Evolutionary conservation across 2,888 invertebrate genomes (phyloP).

Genomic region (Nezara viridula): DNA sequence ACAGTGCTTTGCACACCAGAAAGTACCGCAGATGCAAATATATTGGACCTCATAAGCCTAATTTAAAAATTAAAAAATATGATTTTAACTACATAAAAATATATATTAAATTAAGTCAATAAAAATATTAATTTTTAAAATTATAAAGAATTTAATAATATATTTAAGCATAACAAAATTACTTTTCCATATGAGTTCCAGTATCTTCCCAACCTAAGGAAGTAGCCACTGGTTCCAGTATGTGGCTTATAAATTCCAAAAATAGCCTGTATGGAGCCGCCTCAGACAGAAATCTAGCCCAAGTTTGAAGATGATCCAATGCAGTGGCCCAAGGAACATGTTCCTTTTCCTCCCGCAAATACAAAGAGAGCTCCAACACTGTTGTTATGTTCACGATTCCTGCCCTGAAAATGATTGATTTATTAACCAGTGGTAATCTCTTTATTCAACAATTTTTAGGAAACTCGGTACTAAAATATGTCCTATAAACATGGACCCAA

Average conservation of each 20-base stretch:
- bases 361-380: slow-evolving; percentile 77
- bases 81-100: neutral
- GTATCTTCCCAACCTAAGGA: slow-evolving; percentile 77
- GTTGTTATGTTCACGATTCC: slow-evolving; percentile 76
- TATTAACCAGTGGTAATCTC: neutral
- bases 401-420: slow-evolving; percentile 70
- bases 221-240: slow-evolving; percentile 74
- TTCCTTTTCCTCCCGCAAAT: slow-evolving; percentile 79
- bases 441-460: neutral
- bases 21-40: slow-evolving; percentile 80
- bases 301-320: slow-evolving; percentile 79
- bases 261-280: slow-evolving; percentile 79
- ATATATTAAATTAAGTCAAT: slow-evolving; percentile 50
- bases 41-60: slow-evolving; percentile 80
- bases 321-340: slow-evolving; percentile 90
- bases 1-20: slow-evolving; percentile 80
- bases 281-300: slow-evolving; percentile 81
- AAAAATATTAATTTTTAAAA: neutral
- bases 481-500: too few species aligned
- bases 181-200: slow-evolving; percentile 78
- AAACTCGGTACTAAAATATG: too few species aligned
- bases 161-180: slow-evolving; percentile 65
- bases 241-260: slow-evolving; percentile 74
- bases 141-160: neutral
- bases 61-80: slow-evolving; percentile 62